A percentile compares a stretch with the other conserved stretches of the same genome.
Evolutionary conservation across 2,113 vertebrate species (phyloP).

Genomic region (Aix galericulata): DNA sequence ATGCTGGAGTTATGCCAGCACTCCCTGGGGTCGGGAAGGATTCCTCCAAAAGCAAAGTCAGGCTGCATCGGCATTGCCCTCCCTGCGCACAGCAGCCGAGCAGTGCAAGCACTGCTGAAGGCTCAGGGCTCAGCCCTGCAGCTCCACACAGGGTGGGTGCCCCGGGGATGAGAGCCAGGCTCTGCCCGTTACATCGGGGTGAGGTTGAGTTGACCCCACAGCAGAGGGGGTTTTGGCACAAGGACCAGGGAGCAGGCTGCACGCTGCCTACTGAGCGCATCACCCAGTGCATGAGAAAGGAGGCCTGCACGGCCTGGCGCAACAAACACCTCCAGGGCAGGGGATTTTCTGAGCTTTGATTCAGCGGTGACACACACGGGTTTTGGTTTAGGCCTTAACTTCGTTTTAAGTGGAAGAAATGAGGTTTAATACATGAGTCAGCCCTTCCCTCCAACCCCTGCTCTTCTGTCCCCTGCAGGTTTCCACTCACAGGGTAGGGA

Average conservation of each 20-base stretch:
- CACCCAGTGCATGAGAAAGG: not conserved
- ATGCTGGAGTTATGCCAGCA: not conserved
- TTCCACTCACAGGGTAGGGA: not conserved
- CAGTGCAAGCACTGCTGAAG: not conserved
- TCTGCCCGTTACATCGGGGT: not conserved
- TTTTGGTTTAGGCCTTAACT: not conserved
- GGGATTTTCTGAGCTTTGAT: not conserved
- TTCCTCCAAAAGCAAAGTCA: not conserved
- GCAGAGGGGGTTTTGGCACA: not conserved
- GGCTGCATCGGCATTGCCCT: not conserved
- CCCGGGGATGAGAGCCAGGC: not conserved
- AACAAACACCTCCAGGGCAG: not conserved
- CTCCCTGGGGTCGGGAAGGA: not conserved
- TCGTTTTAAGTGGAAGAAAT: too few relatives aligned
- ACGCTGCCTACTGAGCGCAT: not conserved
- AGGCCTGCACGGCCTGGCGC: not conserved
- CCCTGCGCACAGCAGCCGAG: not conserved
- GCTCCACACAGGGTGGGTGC: not conserved
- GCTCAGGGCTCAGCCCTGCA: accelerated
- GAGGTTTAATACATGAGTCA: not conserved
- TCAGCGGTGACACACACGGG: not conserved
- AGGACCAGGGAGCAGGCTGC: not conserved
- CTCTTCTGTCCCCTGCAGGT: conserved; percentile 10
- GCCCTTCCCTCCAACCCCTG: not conserved
- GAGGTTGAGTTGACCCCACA: not conserved